phyloP scores from a whole-genome alignment of 1,140 invertebrate species.

The Drosophila virilis region DNA sequence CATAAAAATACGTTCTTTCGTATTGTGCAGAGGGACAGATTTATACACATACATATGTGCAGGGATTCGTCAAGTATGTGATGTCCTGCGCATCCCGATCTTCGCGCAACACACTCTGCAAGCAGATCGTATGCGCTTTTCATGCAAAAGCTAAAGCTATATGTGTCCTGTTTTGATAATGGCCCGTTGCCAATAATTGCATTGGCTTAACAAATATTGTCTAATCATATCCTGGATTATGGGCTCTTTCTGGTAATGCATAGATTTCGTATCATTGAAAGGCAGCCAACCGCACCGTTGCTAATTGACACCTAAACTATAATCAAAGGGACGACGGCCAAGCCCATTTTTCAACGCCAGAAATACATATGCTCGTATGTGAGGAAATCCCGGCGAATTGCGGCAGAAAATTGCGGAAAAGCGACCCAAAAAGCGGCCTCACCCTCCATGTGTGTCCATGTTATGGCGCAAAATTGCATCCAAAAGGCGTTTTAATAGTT shows the following conservation, averaged over 20 bases:
- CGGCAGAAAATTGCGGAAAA: conserved; percentile 45
- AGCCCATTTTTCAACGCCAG: conserved; percentile 60
- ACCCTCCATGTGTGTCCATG: conserved; percentile 21
- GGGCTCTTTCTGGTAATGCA: conserved; percentile 42
- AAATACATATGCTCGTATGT: conserved; percentile 27
- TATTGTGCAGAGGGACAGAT: not conserved
- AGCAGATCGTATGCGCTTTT: not conserved
- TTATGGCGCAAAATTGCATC: conserved; percentile 35
- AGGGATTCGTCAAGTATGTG: not conserved
- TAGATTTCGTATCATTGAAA: conserved; percentile 59
- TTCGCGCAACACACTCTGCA: not conserved
- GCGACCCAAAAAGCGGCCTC: conserved; percentile 47
- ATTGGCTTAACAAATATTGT: not conserved
- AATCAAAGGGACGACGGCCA: conserved; percentile 68
- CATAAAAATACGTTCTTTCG: conserved; percentile 57
- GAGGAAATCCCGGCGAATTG: conserved; percentile 47
- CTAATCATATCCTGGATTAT: conserved; percentile 20
- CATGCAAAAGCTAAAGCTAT: not conserved
- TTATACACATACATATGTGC: not conserved
- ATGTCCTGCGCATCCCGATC: not conserved
- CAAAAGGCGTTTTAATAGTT: conserved; percentile 68
- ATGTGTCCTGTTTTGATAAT: conserved; percentile 8
- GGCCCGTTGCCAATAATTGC: conserved; percentile 9
- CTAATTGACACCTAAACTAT: conserved; percentile 80
- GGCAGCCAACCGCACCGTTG: conserved; percentile 74